Evolutionary conservation across 2,113 vertebrate species (phyloP), one percentile per base, ranked within the genome.

Genomic region (Sylvilagus bachmani): DNA sequence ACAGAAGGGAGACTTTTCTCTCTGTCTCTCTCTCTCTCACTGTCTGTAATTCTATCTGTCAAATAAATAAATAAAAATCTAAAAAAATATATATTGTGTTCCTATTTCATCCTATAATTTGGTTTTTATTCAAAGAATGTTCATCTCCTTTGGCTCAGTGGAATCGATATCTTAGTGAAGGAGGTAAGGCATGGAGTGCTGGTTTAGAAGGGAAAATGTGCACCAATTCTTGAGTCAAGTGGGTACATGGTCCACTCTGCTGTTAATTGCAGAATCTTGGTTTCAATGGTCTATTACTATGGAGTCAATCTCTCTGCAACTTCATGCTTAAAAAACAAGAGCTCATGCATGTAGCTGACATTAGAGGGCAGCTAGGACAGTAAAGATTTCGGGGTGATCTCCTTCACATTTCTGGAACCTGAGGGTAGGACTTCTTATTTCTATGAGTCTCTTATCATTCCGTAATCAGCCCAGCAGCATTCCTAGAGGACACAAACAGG

Each of bases 211-310:
- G 2, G 5, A 16, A 80, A 67, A 51, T 62, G 7, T 81, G 19
- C 17, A 36, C 58, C 31, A 61, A 66, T 5, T 31, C 81, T 22
- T 82, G 53, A 9, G 0, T 36, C 53, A 70, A 21, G 10, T 38
- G 33, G 0, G 4, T 31, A 1, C 11, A 14, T 9, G 4, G 9
- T 1, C 7, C 11, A 16, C 24, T 85, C 2, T 70, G 62, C 31
- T 64, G 10, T n/a, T 21, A 22, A 33, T 25, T 83, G 25, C 31
- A 66, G 24, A 49, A 7, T 17, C 94, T 87, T 44, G 58, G 38
- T 83, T 87, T 84, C 21, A 81, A 44, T 82, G 29, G 19, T 31
- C 2, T 33, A 44, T 64, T 38, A 12, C 12, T 80, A 5, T 75
- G 12, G 69, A 77, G 53, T 51, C 84, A 82, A 31, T 89, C 17